Evolutionary conservation across 2,888 invertebrate species (phyloP), one percentile per base, ranked within the genome.

Genomic region (Cataglyphis altisquamis): DNA sequence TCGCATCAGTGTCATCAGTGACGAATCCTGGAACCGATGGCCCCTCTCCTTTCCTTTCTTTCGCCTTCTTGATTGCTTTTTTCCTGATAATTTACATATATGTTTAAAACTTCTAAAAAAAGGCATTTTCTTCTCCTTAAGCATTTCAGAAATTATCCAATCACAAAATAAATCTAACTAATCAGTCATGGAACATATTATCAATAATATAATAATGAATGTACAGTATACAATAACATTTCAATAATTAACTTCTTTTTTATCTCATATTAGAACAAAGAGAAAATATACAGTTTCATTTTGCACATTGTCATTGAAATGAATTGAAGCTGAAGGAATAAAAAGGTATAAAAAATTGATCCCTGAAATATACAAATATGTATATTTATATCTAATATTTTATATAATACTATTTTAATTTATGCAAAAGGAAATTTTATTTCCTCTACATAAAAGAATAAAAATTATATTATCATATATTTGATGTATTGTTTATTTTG

Each of bases 1-100:
- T 25, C 12, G 18, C 55, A 32, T 80, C 75, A n/a, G n/a, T 29
- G 25, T 18, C 55, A 32, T 80, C 75, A n/a, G 25, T 29, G 25
- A 5, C 70, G 60, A 77, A 55, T 68, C 68, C 29, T 21, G 74
- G 1, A 8, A 48, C 18, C 5, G 21, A 8, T 32, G 10, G 21
- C 15, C 29, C 74, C 67, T 8, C 74, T 32, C 15, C 21, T 12
- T 29, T 45, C 12, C 21, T 73, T n/a, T 32, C 15, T 32, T n/a
- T 29, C 2, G 0, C 45, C 21, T 6, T 32, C 45, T 64, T 15
- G 15, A 0, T n/a, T 32, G 2, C 32, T 36, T 21, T 12, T 55
- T 9, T 60, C 15, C 3, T 45, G 3, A 45, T 4, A 6, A 10
- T 45, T 45, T 45, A 52, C 6, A 12, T 52, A 8, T 52, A 8